These are phyloP conservation scores for Gallinago media DNA, from an alignment of 2,113 vertebrate species.

Conservation along the genomic window DNA sequence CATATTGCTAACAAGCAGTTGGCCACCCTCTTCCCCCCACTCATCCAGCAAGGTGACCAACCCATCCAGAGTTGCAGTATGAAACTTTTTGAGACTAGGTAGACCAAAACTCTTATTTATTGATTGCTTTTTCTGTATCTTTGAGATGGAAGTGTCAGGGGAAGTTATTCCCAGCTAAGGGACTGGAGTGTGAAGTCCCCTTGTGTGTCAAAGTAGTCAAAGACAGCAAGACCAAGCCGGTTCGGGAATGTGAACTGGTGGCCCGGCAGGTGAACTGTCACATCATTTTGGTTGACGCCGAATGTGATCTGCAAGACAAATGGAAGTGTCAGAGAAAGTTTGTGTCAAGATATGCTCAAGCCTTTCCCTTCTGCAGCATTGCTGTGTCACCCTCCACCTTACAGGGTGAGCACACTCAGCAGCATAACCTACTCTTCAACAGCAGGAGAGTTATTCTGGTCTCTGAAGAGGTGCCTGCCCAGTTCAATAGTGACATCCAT, in stretches of 20 bases:
- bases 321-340: not conserved
- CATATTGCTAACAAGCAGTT: not conserved
- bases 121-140: conserved; percentile 14
- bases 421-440: not conserved
- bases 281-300: conserved; percentile 41
- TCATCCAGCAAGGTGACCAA: not conserved
- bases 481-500: not conserved
- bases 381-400: not conserved
- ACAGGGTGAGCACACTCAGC: not conserved
- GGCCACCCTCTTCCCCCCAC: not conserved
- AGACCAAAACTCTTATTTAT: conserved; percentile 61
- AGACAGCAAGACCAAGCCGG: conserved; percentile 54
- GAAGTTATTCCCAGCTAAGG: conserved; percentile 66
- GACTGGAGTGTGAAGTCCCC: conserved; percentile 74
- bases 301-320: conserved; percentile 69
- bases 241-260: conserved; percentile 78
- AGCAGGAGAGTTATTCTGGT: not conserved
- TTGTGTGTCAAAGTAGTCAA: conserved; percentile 64
- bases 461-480: not conserved
- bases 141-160: not conserved
- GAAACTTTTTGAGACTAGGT: not conserved
- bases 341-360: not conserved
- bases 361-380: not conserved
- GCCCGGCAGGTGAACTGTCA: conserved; percentile 71
- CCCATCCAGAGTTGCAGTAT: not conserved